A percentile compares a stretch with the other conserved stretches of the same genome.
Evolutionary conservation across 1,140 invertebrate genomes (phyloP).

Genomic region (Portunus trituberculatus): DNA sequence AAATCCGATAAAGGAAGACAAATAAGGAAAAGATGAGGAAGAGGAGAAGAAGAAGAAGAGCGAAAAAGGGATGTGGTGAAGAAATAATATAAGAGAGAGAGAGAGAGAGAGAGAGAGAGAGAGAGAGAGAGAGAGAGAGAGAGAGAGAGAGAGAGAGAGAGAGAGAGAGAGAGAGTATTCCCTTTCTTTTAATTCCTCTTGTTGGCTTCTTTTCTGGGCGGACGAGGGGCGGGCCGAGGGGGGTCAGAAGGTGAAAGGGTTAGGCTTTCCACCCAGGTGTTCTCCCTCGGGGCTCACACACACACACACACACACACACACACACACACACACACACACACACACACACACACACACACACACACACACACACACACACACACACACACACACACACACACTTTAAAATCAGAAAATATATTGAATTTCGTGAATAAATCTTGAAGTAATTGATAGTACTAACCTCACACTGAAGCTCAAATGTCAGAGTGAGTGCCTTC

Average conservation of each 20-base stretch:
- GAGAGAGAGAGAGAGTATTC: background rate
- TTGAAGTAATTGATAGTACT: no score
- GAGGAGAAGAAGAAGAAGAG: no score
- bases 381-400: conserved; percentile 5
- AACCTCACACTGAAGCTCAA: no score
- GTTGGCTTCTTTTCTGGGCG: background rate
- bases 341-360: conserved; percentile 39
- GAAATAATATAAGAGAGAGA: background rate
- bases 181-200: background rate
- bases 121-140: background rate
- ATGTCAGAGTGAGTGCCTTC: no score
- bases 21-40: background rate
- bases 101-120: background rate
- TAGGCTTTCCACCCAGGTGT: background rate
- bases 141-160: conserved; percentile 25
- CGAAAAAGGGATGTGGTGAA: background rate
- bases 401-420: background rate
- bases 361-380: conserved; percentile 40
- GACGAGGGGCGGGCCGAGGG: background rate
- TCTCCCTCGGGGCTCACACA: background rate
- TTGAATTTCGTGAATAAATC: no score
- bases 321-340: conserved; percentile 39
- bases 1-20: no score
- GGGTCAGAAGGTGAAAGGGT: conserved; percentile 9
- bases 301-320: conserved; percentile 25